A percentile compares a stretch with the other conserved stretches of the same genome.
These are phyloP conservation scores for Antennarius striatus DNA, from an alignment of 2,113 vertebrate genomes.

Conservation along the genomic window DNA sequence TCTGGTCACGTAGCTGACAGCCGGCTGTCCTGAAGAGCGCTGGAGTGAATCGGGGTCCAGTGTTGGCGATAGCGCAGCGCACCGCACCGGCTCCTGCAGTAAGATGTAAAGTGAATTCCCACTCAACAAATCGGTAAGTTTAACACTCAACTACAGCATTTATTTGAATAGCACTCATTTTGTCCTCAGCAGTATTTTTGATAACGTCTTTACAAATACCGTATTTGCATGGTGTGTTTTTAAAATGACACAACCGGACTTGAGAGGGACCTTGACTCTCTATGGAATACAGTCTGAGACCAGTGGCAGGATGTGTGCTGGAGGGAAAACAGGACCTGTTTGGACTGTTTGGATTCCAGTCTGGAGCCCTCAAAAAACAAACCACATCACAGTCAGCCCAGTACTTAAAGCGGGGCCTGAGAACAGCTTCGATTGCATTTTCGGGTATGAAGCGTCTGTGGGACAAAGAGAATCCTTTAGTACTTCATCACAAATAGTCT, in stretches of 20 bases:
- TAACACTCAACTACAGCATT: slow-evolving; percentile 31
- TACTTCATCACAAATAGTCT: background rate
- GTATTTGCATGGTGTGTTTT: background rate
- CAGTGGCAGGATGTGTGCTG: slow-evolving; percentile 7
- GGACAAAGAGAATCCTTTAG: background rate
- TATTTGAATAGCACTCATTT: background rate
- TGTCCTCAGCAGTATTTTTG: background rate
- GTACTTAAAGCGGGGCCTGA: slow-evolving; percentile 13
- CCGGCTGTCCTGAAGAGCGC: slow-evolving; percentile 74
- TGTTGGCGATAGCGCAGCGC: slow-evolving; percentile 62
- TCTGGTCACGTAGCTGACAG: slow-evolving; percentile 77
- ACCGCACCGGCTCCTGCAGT: slow-evolving; percentile 67
- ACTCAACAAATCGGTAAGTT: slow-evolving; percentile 70
- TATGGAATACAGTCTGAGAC: background rate
- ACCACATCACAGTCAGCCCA: slow-evolving; percentile 6
- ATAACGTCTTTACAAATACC: background rate
- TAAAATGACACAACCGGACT: background rate
- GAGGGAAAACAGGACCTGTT: slow-evolving; percentile 13
- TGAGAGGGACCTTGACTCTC: slow-evolving; percentile 3
- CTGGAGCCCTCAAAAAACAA: slow-evolving; percentile 27
- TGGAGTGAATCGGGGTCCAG: slow-evolving; percentile 63
- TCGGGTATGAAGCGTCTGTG: background rate
- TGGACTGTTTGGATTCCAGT: slow-evolving; percentile 17
- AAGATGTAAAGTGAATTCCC: slow-evolving; percentile 73
- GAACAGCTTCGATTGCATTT: slow-evolving; percentile 6